Evolutionary conservation across 2,113 vertebrate species (phyloP).

Genomic region (Malurus alboscapulatus): DNA sequence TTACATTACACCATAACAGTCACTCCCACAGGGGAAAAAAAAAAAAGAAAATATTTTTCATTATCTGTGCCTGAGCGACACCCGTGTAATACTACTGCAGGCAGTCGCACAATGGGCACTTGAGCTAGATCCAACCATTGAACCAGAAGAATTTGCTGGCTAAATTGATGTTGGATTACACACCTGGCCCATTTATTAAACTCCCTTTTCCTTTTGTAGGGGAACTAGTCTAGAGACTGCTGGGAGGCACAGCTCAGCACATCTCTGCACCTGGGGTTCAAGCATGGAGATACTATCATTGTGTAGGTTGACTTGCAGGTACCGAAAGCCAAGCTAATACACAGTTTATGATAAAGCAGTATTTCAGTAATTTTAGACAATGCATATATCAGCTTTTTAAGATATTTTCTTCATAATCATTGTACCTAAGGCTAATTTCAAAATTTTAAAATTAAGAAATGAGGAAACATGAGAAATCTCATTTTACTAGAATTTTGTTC

Average conservation of each 20-base stretch:
- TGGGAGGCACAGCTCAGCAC: neutral
- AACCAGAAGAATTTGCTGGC: slow-evolving; percentile 48
- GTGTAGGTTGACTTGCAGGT: neutral
- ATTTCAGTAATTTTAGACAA: neutral
- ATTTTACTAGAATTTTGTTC: neutral
- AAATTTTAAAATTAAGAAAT: neutral
- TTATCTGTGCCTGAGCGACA: slow-evolving; percentile 46
- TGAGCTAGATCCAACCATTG: slow-evolving; percentile 58
- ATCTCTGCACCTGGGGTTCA: neutral
- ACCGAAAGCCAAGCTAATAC: neutral
- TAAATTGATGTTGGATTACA: slow-evolving; percentile 47
- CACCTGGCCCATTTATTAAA: slow-evolving; percentile 41
- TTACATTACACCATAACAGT: slow-evolving; percentile 15
- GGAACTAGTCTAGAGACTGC: slow-evolving; percentile 18
- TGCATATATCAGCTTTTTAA: neutral
- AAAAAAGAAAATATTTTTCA: slow-evolving; percentile 43
- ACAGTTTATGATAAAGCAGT: neutral
- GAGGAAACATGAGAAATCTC: neutral
- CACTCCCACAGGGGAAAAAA: neutral
- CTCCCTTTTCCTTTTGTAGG: neutral
- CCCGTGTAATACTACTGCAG: slow-evolving; percentile 38
- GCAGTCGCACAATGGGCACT: slow-evolving; percentile 33
- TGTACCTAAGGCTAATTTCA: neutral
- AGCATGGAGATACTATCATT: neutral
- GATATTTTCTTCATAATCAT: neutral